A percentile compares a stretch with the other conserved stretches of the same genome.
phyloP scores from a whole-genome alignment of 2,113 vertebrate genomes.

The Nanorana parkeri region DNA sequence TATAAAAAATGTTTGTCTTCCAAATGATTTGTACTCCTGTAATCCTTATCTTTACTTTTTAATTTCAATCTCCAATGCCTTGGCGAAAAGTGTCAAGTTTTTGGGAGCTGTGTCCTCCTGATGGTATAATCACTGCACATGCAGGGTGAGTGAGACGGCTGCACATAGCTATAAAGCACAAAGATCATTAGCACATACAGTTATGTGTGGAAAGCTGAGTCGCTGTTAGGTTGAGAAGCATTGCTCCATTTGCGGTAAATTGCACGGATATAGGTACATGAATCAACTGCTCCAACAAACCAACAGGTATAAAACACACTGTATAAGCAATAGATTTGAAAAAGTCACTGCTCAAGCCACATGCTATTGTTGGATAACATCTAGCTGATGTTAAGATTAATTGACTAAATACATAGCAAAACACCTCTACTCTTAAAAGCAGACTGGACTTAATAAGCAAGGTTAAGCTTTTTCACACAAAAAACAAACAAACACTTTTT shows the following conservation, averaged over 20 bases:
- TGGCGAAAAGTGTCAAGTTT: conserved; percentile 15
- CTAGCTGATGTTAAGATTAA: no score
- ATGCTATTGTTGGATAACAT: no score
- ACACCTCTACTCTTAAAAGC: no score
- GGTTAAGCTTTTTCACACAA: no score
- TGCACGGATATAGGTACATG: background rate
- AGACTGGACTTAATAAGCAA: no score
- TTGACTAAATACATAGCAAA: no score
- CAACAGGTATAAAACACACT: background rate
- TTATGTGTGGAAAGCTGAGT: conserved; percentile 5
- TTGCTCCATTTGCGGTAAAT: conserved; percentile 11
- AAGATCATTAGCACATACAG: conserved; percentile 28
- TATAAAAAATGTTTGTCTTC: background rate
- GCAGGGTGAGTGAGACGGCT: conserved; percentile 39
- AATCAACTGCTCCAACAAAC: conserved; percentile 10
- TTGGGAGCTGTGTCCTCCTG: conserved; percentile 14
- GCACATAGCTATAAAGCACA: conserved; percentile 29
- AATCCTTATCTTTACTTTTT: conserved; percentile 19
- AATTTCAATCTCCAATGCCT: conserved; percentile 39
- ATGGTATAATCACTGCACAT: conserved; percentile 30
- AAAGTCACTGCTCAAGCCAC: background rate
- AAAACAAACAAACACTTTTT: no score
- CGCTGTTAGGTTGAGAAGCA: conserved; percentile 27
- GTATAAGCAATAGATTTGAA: background rate
- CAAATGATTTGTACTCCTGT: background rate